Evolutionary conservation across 2,797 vertebrate species (phyloP).

Genomic region (Thalassophryne amazonica): DNA sequence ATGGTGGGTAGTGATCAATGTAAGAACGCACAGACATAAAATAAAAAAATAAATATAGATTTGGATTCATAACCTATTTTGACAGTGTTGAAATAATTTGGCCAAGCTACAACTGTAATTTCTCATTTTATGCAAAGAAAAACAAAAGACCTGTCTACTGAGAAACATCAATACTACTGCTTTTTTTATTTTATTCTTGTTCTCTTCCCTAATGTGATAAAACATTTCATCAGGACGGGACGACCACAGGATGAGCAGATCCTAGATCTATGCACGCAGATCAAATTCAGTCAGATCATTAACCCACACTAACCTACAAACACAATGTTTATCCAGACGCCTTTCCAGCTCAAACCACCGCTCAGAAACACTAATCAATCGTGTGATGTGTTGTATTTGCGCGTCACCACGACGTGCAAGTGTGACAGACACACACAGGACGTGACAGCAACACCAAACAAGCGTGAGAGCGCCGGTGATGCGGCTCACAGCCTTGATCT

Average conservation of each 20-base stretch:
- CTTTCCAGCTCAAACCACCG: conserved; percentile 39
- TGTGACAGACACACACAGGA: conserved; percentile 51
- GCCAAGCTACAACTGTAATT: conserved; percentile 63
- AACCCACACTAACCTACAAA: conserved; percentile 70
- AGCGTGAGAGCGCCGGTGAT: conserved; percentile 17
- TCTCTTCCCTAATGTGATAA: conserved; percentile 59
- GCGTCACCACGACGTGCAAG: conserved; percentile 14
- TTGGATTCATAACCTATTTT: too few species aligned
- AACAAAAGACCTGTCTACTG: conserved; percentile 46
- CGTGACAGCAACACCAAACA: conserved; percentile 37
- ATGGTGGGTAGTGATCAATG: too few species aligned
- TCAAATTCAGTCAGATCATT: conserved; percentile 59
- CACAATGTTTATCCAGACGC: conserved; percentile 61
- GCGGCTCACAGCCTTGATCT: conserved; percentile 63
- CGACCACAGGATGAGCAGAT: too few species aligned
- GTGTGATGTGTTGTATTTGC: conserved; percentile 16
- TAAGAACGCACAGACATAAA: too few species aligned
- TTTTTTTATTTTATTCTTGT: conserved; percentile 56
- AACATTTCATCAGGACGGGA: too few species aligned
- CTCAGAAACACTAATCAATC: conserved; percentile 46
- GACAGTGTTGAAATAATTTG: too few species aligned
- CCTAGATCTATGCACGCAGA: too few species aligned
- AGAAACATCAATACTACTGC: conserved; percentile 56
- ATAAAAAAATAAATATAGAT: too few species aligned
- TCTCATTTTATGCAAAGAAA: conserved; percentile 58